A percentile compares a stretch with the other conserved stretches of the same genome.
These are phyloP conservation scores for Drosophila falleni DNA, from an alignment of 2,888 invertebrate genomes.

Conservation along the genomic window DNA sequence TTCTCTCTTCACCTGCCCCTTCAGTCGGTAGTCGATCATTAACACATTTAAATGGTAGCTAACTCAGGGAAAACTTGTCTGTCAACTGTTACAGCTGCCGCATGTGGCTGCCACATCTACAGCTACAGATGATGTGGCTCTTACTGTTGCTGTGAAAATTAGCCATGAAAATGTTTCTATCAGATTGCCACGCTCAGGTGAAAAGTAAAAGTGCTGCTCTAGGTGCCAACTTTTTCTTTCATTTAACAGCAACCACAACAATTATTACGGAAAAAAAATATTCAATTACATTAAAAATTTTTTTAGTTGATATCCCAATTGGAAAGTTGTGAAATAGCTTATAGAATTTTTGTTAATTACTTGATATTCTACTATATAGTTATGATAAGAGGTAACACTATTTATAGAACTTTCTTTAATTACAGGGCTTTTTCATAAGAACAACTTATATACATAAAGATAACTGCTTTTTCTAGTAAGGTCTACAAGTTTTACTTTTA, in stretches of 20 bases:
- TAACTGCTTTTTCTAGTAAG: not conserved
- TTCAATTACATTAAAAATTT: constrained; percentile 33
- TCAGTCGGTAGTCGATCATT: constrained; percentile 35
- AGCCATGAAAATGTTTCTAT: constrained; percentile 52
- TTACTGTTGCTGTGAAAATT: constrained; percentile 41
- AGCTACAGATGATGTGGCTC: not conserved
- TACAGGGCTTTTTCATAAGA: not conserved
- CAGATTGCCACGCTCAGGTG: constrained; percentile 47
- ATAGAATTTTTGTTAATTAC: not conserved
- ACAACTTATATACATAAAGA: not conserved
- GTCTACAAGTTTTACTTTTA: not conserved
- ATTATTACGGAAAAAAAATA: constrained; percentile 19
- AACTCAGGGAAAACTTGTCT: constrained; percentile 62
- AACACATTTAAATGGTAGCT: constrained; percentile 51
- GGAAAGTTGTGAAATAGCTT: constrained; percentile 8
- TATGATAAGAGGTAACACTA: not conserved
- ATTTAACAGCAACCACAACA: constrained; percentile 41
- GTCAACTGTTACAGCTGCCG: constrained; percentile 27
- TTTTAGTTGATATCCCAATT: constrained; percentile 6
- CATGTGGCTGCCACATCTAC: constrained; percentile 12
- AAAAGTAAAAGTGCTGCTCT: constrained; percentile 76
- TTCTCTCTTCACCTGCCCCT: not conserved
- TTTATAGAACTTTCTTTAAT: not conserved
- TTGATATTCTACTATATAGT: not conserved
- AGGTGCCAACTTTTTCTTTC: constrained; percentile 74